Evolutionary conservation across 2,888 invertebrate genomes (phyloP).

Genomic region (Gymnocheta viridis): DNA sequence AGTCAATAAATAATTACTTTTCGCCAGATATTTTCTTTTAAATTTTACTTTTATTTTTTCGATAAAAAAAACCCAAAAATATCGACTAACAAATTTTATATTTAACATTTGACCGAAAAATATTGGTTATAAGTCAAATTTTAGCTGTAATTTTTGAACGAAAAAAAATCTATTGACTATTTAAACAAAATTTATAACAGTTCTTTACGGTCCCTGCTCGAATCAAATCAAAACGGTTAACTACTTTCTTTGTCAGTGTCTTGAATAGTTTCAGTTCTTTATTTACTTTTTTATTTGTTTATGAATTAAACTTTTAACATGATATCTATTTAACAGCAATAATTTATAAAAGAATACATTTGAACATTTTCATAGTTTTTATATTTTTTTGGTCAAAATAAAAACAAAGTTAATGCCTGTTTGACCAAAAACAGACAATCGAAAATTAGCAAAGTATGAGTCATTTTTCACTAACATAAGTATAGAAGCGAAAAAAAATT

Average conservation of each 20-base stretch:
- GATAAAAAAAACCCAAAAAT: too few species aligned
- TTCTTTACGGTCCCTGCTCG: too few species aligned
- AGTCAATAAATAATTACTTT: too few species aligned
- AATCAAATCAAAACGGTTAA: background rate
- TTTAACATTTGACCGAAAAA: too few species aligned
- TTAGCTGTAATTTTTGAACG: too few species aligned
- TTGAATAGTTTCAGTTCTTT: background rate
- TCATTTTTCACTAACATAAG: slow-evolving; percentile 34
- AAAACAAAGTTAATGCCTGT: slow-evolving; percentile 46
- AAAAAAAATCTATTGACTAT: too few species aligned
- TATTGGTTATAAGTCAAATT: too few species aligned
- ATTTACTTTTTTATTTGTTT: background rate
- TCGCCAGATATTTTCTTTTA: too few species aligned
- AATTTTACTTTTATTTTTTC: too few species aligned
- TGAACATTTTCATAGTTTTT: too few species aligned
- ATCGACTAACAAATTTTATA: too few species aligned
- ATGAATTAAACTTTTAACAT: slow-evolving; percentile 23
- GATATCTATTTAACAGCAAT: slow-evolving; percentile 21
- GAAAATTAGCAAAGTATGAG: slow-evolving; percentile 48
- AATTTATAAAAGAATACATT: background rate
- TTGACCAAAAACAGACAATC: slow-evolving; percentile 50
- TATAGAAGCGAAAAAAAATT: background rate
- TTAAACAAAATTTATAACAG: too few species aligned
- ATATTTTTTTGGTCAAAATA: slow-evolving; percentile 20
- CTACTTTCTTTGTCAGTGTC: background rate